These are phyloP conservation scores for Suillia variegata DNA, from an alignment of 2,888 invertebrate species.

Conservation along the genomic window DNA sequence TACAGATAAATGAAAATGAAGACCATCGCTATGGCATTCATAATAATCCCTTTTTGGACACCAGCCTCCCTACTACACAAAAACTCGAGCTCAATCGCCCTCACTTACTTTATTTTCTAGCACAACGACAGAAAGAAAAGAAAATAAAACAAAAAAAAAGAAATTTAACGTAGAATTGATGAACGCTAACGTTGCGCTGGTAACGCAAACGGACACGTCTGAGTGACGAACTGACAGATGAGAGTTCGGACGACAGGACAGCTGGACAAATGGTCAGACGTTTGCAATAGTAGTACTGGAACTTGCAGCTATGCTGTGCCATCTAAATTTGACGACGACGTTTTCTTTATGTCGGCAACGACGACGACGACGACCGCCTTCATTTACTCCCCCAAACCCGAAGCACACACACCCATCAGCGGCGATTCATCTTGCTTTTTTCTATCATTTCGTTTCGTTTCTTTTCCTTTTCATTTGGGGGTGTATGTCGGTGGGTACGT, in stretches of 20 bases:
- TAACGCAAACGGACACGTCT: conserved; percentile 21
- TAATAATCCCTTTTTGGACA: conserved; percentile 19
- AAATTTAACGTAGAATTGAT: conserved; percentile 16
- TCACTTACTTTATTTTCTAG: neutral
- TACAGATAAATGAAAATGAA: neutral
- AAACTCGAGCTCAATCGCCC: neutral
- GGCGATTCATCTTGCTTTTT: conserved; percentile 16
- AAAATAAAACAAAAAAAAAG: neutral
- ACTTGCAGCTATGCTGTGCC: neutral
- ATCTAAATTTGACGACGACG: neutral
- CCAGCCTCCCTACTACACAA: neutral
- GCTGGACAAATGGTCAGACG: neutral
- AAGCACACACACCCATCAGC: neutral
- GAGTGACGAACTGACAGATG: neutral
- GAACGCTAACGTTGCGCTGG: conserved; percentile 21
- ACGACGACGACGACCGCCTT: neutral
- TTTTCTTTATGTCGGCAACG: neutral
- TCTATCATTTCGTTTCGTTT: conserved; percentile 1
- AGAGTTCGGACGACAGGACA: neutral
- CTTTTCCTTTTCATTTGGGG: conserved; percentile 1
- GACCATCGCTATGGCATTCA: conserved; percentile 18
- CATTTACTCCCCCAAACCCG: neutral
- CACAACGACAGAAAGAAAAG: neutral
- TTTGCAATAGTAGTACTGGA: no score
- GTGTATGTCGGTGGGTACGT: neutral